phyloP scores from a whole-genome alignment of 2,113 vertebrate genomes.

The Raphicerus campestris region DNA sequence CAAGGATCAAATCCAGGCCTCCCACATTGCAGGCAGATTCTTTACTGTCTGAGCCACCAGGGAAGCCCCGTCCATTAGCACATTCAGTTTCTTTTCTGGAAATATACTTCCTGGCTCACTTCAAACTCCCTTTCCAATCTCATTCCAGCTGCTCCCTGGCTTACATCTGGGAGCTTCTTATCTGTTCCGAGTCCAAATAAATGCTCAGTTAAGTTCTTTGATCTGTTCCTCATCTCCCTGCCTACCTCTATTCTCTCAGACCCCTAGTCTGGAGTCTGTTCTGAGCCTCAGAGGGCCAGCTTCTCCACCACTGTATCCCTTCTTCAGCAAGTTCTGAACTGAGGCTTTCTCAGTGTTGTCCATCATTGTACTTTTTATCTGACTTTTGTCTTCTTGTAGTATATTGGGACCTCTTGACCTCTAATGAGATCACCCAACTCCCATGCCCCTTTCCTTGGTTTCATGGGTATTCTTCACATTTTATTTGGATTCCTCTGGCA shows the following conservation, averaged over 20 bases:
- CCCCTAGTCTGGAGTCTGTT: neutral
- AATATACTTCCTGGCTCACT: neutral
- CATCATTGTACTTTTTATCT: neutral
- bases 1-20: neutral
- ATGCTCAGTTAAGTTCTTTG: neutral
- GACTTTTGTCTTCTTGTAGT: neutral
- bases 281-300: neutral
- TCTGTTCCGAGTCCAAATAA: neutral
- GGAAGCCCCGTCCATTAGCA: neutral
- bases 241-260: neutral
- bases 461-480: neutral
- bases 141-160: neutral
- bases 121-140: neutral
- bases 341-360: neutral
- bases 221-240: neutral
- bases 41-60: neutral
- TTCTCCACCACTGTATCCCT: rapidly evolving
- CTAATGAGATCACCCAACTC: rapidly evolving
- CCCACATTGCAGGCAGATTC: neutral
- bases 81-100: neutral
- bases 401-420: neutral
- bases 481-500: neutral
- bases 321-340: neutral
- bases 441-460: neutral
- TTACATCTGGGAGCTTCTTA: neutral